A percentile compares a stretch with the other conserved stretches of the same genome.
Conservation (phyloP, 2,797 vertebrate genomes). For the Thaleichthys pacificus region DNA sequence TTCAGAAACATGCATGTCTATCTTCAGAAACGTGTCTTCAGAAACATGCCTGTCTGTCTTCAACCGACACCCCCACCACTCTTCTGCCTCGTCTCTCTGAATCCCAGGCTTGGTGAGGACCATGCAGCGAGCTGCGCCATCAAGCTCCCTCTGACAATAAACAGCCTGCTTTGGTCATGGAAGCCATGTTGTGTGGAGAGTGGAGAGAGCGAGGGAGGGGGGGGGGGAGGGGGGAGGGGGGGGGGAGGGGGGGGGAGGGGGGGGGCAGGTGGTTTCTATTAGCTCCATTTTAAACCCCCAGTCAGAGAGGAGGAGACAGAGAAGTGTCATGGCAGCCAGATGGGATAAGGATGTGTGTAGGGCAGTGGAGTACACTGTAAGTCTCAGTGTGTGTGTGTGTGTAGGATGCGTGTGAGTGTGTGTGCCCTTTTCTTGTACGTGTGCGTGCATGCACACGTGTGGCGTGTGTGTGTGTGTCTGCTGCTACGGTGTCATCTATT, state of each 20-base stretch:
- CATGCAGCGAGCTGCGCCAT: not conserved
- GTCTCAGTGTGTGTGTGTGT: constrained; percentile 27
- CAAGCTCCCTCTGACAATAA: not conserved
- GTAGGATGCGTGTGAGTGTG: constrained; percentile 1
- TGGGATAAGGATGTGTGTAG: constrained; percentile 24
- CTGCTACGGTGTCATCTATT: constrained; percentile 38
- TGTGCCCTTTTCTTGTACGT: not conserved
- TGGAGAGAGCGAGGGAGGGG: not conserved
- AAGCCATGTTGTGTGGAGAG: constrained; percentile 41
- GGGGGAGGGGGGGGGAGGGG: not conserved
- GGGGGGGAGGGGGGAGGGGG: too few species aligned
- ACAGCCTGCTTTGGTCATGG: constrained; percentile 15
- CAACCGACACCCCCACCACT: not conserved
- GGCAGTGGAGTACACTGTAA: not conserved
- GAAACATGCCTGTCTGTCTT: not conserved
- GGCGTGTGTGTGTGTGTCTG: not conserved
- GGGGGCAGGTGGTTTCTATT: constrained; percentile 47
- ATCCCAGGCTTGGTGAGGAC: not conserved
- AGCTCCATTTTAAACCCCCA: constrained; percentile 62
- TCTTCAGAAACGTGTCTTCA: too few species aligned
- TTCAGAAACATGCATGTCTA: not conserved
- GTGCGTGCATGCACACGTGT: constrained; percentile 6
- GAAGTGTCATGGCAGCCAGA: constrained; percentile 45
- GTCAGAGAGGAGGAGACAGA: constrained; percentile 47
- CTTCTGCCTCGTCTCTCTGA: too few species aligned